These are phyloP conservation scores for Prorops nasuta DNA, from an alignment of 1,140 invertebrate genomes.

Conservation along the genomic window DNA sequence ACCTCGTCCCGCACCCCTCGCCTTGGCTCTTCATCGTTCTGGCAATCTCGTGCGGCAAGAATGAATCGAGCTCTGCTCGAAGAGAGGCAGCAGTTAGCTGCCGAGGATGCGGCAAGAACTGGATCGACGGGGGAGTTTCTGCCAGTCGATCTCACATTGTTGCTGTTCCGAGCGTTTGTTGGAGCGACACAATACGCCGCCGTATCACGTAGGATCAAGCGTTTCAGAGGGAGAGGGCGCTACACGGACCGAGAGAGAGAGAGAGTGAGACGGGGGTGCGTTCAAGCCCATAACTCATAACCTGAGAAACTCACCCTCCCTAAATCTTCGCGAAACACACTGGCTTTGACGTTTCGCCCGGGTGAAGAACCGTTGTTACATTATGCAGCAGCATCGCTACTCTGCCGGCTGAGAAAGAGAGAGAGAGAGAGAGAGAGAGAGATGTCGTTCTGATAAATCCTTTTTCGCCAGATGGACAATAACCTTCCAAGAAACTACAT, in stretches of 20 bases:
- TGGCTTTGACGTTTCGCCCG: slow-evolving; percentile 41
- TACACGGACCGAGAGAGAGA: background rate
- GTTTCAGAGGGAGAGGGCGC: background rate
- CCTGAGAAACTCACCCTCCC: slow-evolving; percentile 30
- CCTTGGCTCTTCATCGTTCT: slow-evolving; percentile 28
- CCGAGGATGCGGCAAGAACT: background rate
- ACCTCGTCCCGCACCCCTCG: slow-evolving; percentile 10
- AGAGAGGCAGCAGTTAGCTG: slow-evolving; percentile 5
- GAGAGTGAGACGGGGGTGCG: slow-evolving; percentile 17
- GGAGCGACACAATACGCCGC: slow-evolving; percentile 1
- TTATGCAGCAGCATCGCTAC: slow-evolving; percentile 29
- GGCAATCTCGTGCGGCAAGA: slow-evolving; percentile 7
- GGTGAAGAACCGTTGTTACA: slow-evolving; percentile 37
- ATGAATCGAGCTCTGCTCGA: slow-evolving; percentile 10
- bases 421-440: slow-evolving; percentile 3
- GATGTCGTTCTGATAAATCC: slow-evolving; percentile 33
- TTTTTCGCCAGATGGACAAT: slow-evolving; percentile 37
- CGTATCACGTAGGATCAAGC: background rate
- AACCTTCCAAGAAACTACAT: background rate
- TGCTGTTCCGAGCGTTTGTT: no score
- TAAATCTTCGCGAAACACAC: slow-evolving; percentile 40
- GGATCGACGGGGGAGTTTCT: background rate
- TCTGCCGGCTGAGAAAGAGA: background rate
- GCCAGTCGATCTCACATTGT: background rate
- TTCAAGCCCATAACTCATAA: slow-evolving; percentile 40